Percentiles rank a stretch among this genome's conserved stretches.
phyloP scores from a whole-genome alignment of 53 echinoderm and acorn worm genomes.

The Echinometra lucunter region DNA sequence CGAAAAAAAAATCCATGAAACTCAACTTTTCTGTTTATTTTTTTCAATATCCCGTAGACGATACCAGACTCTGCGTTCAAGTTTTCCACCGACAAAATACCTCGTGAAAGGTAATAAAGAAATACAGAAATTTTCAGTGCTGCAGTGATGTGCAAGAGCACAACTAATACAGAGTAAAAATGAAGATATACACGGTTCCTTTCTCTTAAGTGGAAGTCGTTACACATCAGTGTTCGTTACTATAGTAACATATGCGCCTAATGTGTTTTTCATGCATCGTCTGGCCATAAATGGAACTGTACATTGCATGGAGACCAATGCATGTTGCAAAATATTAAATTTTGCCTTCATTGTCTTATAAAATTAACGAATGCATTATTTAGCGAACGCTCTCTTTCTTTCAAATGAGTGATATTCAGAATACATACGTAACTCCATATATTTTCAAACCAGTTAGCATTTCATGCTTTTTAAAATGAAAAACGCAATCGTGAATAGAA shows the following conservation, averaged over 20 bases:
- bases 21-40: too few species aligned
- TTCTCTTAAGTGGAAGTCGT: background rate
- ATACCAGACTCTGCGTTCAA: background rate
- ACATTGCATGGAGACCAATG: background rate
- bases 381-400: background rate
- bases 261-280: constrained; percentile 1
- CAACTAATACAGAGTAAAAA: background rate
- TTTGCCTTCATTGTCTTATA: background rate
- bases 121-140: background rate
- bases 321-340: background rate
- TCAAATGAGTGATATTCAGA: too few species aligned
- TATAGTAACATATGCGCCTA: constrained; percentile 1
- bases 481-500: background rate
- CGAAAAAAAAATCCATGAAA: too few species aligned
- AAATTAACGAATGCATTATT: background rate
- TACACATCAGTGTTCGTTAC: background rate
- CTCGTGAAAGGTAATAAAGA: background rate
- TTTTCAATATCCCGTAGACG: background rate
- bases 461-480: background rate
- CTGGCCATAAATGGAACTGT: background rate
- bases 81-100: background rate
- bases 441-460: background rate
- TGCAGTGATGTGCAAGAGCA: background rate
- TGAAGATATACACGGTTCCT: background rate
- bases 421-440: too few species aligned